A percentile compares a stretch with the other conserved stretches of the same genome.
Conservation (phyloP, 2,888 invertebrate species). For the Diogma glabrata region DNA sequence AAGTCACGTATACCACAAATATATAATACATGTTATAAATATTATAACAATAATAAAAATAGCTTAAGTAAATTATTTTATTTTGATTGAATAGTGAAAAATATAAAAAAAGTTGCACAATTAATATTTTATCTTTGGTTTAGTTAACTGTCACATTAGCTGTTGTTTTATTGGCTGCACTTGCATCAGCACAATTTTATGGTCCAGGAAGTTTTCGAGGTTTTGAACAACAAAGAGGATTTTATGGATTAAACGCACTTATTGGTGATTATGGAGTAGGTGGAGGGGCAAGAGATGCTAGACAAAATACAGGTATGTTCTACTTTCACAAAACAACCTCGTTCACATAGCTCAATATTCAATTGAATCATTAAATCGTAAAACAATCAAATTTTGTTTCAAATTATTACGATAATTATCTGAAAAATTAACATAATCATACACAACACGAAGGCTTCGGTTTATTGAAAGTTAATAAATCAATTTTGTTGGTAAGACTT, state of each 20-base stretch:
- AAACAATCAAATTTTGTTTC: neutral
- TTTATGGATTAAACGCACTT: conserved; percentile 17
- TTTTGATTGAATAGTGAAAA: no score
- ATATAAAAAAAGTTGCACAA: no score
- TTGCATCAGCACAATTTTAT: conserved; percentile 32
- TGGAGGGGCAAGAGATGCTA: conserved; percentile 27
- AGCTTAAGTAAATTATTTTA: no score
- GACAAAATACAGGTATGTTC: conserved; percentile 34
- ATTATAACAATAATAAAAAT: no score
- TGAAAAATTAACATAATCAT: neutral
- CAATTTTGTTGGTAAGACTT: no score
- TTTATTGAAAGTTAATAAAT: no score
- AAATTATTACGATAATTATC: neutral
- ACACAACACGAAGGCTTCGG: no score
- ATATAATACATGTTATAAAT: no score
- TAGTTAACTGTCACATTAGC: conserved; percentile 30
- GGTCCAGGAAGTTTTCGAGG: conserved; percentile 18
- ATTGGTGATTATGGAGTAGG: conserved; percentile 19
- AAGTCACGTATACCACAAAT: no score
- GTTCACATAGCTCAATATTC: neutral
- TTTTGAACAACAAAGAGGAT: conserved; percentile 5
- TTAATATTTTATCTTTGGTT: no score
- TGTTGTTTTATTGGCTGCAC: conserved; percentile 29
- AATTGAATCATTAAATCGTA: neutral
- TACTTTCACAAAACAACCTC: neutral